These are phyloP conservation scores for Scaptomyza reducta DNA, from an alignment of 2,888 invertebrate genomes.

Conservation along the genomic window DNA sequence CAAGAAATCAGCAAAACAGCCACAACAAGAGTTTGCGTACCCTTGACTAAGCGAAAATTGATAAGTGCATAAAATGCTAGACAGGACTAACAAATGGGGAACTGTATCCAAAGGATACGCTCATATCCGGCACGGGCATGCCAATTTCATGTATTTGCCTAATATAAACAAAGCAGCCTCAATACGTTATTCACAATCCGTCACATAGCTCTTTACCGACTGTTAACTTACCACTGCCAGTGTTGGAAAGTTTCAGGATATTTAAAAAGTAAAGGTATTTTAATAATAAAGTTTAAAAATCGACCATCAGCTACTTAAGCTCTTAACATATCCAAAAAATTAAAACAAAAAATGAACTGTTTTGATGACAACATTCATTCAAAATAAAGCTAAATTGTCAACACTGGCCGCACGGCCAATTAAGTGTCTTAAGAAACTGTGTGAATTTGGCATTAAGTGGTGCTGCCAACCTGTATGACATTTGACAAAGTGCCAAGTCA, in stretches of 20 bases:
- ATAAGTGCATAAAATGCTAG: constrained; percentile 67
- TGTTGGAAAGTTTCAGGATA: neutral
- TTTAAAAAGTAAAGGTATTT: neutral
- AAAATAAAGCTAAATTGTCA: neutral
- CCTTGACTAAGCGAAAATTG: constrained; percentile 57
- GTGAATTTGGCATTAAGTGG: constrained; percentile 47
- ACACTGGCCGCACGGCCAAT: constrained; percentile 24
- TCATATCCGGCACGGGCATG: constrained; percentile 12
- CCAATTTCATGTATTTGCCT: constrained; percentile 47
- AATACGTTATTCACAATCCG: constrained; percentile 10
- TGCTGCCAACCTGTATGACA: constrained; percentile 34
- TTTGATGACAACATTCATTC: too few species aligned
- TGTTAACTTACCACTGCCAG: neutral
- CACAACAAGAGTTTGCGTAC: constrained; percentile 19
- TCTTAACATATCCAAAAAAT: too few species aligned
- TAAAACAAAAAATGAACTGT: too few species aligned
- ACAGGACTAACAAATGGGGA: constrained; percentile 28
- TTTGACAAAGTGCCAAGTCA: constrained; percentile 39
- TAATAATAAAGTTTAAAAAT: too few species aligned
- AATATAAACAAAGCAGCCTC: constrained; percentile 49
- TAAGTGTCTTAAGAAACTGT: constrained; percentile 33
- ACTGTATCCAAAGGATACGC: constrained; percentile 27
- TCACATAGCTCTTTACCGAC: neutral
- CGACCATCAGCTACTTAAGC: too few species aligned
- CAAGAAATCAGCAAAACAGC: constrained; percentile 65